Conservation (phyloP, 2,797 vertebrate species). For the Orestias chungarensis region DNA sequence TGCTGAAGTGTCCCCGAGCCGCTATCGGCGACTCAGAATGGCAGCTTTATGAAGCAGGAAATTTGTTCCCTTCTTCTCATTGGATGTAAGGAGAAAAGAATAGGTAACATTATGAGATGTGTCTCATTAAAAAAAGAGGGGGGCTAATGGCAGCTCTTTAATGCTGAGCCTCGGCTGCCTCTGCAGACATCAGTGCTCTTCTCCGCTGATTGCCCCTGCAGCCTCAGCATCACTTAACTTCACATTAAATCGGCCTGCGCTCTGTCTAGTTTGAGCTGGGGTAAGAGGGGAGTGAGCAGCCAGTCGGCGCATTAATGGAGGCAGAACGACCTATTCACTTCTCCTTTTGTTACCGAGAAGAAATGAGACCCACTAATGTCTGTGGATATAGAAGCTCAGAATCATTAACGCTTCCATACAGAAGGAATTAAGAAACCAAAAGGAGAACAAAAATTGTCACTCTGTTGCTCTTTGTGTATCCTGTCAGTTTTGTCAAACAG, state of each 20-base stretch:
- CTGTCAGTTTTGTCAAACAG: constrained; percentile 3
- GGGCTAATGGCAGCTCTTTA: constrained; percentile 77
- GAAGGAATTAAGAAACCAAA: constrained; percentile 26
- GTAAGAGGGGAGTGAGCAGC: constrained; percentile 57
- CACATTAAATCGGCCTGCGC: constrained; percentile 70
- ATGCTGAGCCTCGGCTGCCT: constrained; percentile 57
- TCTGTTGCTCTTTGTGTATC: constrained; percentile 2
- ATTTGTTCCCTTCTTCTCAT: constrained; percentile 62
- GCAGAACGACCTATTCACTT: constrained; percentile 67
- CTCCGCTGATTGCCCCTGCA: constrained; percentile 71
- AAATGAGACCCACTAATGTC: constrained; percentile 57
- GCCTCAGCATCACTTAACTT: constrained; percentile 79
- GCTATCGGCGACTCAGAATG: constrained; percentile 53
- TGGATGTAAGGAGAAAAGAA: constrained; percentile 64
- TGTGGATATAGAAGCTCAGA: constrained; percentile 31
- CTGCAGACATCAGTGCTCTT: constrained; percentile 71
- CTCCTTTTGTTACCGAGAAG: constrained; percentile 45
- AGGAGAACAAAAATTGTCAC: constrained; percentile 21
- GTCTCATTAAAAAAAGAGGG: constrained; percentile 75
- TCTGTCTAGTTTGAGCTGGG: constrained; percentile 65
- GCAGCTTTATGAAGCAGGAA: constrained; percentile 58
- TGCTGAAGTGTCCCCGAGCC: constrained; percentile 46
- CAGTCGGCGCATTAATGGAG: constrained; percentile 75
- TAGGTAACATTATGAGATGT: constrained; percentile 71
- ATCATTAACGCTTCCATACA: constrained; percentile 33